Base-by-base conservation (phyloP, 2,113 vertebrate species). In the Narcine bancroftii region DNA sequence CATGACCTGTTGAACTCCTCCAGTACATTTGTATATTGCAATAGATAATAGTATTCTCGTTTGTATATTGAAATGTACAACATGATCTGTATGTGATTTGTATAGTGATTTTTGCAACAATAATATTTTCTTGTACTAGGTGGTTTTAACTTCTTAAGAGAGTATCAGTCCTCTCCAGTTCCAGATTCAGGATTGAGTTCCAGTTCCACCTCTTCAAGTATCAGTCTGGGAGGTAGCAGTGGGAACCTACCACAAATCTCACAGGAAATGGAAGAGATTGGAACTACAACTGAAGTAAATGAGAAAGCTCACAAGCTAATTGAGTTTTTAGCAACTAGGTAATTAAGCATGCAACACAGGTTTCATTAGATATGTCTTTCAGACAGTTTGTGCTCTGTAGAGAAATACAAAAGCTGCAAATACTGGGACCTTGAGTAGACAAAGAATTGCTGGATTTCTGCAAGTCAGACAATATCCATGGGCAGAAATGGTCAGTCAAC, bases 271-370 rank as follows among this genome's bases (percentile, higher is more conserved):
- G 98, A 98, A 89, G 97, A 99, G 29, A 96, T 97, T 26, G 98
- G 97, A 81, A 76, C 96, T 0, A 94, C 96, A 92, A 95, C 95
- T 0, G 99, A 99, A 93, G 95, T 94, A 0, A 97, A 99, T 77
- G 97, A 99, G 93, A 99, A 99, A 93, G 98, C 98, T 39, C 98
- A 97, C 95, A 99, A 99, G 94, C 97, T 99, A 93, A 99, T 99
- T 9, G 98, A 99, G 95, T 99, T 99, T 94, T 97, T 99, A 93
- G 98, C 98, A 21, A 99, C 98, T 94, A 99, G 98, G 99, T 99
- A 96, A 95, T 21, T 66, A 36, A 92, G 17, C 26, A 11, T 65
- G 15, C 36, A 75, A 76, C 53, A 53, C 60, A 36, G 36, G n/a
- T 65, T 89, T 89, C 39, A 26, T 26, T n/a, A 66, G 26, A 9